Conservation (phyloP, 2,888 invertebrate species). For the Pterobdella sp. region DNA sequence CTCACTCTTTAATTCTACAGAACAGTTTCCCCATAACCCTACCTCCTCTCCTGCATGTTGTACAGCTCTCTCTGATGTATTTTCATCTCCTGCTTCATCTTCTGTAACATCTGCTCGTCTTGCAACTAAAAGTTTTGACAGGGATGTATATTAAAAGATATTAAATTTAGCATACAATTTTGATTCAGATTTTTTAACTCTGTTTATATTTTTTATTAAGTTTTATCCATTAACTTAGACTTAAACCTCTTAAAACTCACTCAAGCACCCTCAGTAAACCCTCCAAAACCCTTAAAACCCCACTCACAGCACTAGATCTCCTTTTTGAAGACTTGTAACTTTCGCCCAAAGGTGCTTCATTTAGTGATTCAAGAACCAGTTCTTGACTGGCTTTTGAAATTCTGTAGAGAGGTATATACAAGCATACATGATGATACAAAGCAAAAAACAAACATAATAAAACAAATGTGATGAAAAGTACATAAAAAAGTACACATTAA, state of each 20-base stretch:
- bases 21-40: too few relatives aligned
- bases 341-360: neutral
- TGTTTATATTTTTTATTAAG: too few relatives aligned
- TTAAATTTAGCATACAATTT: too few relatives aligned
- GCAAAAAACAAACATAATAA: neutral
- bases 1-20: too few relatives aligned
- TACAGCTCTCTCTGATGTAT: constrained; percentile 4
- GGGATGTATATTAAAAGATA: too few relatives aligned
- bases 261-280: neutral
- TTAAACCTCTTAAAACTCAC: neutral
- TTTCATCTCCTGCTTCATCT: constrained; percentile 12
- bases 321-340: neutral
- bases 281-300: neutral
- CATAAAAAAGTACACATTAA: neutral
- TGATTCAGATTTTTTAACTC: too few relatives aligned
- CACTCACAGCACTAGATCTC: neutral
- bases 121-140: too few relatives aligned
- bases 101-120: neutral
- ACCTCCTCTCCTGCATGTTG: constrained; percentile 14
- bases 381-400: constrained; percentile 3
- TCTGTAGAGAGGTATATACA: neutral
- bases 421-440: neutral
- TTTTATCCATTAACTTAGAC: too few relatives aligned
- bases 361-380: neutral
- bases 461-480: neutral